Evolutionary conservation across 2,888 invertebrate genomes (phyloP).

Genomic region (Penaeus monodon): DNA sequence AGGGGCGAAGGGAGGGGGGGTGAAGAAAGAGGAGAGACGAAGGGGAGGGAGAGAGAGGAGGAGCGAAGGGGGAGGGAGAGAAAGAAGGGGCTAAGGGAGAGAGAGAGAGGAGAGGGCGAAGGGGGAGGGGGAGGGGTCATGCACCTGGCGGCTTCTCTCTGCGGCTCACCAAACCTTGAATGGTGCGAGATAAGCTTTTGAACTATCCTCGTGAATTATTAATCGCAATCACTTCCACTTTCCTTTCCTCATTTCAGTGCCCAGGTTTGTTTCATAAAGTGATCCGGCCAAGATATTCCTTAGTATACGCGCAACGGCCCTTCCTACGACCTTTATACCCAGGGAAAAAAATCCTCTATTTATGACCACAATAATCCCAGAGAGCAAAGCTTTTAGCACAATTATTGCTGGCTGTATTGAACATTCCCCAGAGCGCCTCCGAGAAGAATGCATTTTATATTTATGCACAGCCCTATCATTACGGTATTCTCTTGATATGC

Average conservation of each 20-base stretch:
- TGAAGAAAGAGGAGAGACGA: not conserved
- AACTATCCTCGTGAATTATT: too few species aligned
- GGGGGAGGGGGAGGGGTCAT: too few species aligned
- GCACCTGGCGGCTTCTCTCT: too few species aligned
- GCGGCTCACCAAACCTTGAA: too few species aligned
- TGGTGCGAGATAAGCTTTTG: too few species aligned
- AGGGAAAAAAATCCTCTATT: constrained; percentile 33
- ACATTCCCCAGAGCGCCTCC: constrained; percentile 51
- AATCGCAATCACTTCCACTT: not conserved
- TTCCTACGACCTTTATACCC: constrained; percentile 41
- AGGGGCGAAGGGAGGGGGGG: not conserved
- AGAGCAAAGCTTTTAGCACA: constrained; percentile 54
- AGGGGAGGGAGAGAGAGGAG: too few species aligned
- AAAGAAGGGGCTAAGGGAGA: too few species aligned
- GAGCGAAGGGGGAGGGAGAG: too few species aligned
- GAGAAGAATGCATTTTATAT: constrained; percentile 57
- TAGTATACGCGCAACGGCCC: constrained; percentile 45
- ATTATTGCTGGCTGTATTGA: constrained; percentile 52
- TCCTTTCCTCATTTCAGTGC: not conserved
- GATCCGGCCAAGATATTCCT: constrained; percentile 47
- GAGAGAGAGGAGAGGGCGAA: too few species aligned
- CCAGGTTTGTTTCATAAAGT: constrained; percentile 20
- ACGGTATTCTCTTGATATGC: constrained; percentile 54
- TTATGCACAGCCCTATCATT: constrained; percentile 52
- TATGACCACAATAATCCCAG: constrained; percentile 51